phyloP scores from a whole-genome alignment of 1,140 invertebrate species.

The Drosophila tani region DNA sequence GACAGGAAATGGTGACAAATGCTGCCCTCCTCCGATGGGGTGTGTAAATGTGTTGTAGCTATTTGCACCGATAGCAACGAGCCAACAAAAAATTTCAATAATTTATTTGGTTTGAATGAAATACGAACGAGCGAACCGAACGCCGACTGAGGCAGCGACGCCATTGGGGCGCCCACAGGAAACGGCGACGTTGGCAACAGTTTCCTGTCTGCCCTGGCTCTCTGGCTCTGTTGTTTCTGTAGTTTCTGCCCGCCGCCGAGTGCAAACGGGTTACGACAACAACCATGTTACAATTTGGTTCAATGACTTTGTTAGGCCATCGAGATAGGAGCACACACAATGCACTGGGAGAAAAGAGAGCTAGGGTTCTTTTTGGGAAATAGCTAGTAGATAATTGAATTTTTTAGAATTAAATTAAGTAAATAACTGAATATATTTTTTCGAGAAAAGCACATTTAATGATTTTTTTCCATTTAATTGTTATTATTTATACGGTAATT shows the following conservation, averaged over 20 bases:
- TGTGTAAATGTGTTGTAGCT: slow-evolving; percentile 79
- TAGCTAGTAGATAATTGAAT: too few relatives aligned
- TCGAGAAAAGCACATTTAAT: too few relatives aligned
- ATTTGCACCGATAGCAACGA: slow-evolving; percentile 83
- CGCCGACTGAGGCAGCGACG: slow-evolving; percentile 25
- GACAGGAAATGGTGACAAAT: slow-evolving; percentile 82
- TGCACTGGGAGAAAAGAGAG: slow-evolving; percentile 16
- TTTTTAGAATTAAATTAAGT: too few relatives aligned
- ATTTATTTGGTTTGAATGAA: slow-evolving; percentile 83
- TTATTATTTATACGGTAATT: too few relatives aligned
- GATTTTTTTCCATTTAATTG: too few relatives aligned
- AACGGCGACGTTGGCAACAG: slow-evolving; percentile 79
- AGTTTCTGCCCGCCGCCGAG: slow-evolving; percentile 45
- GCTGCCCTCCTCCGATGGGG: slow-evolving; percentile 31
- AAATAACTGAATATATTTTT: neutral
- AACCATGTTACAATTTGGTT: slow-evolving; percentile 82
- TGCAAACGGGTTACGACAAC: slow-evolving; percentile 81
- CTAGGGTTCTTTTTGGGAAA: neutral
- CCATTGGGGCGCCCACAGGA: slow-evolving; percentile 82
- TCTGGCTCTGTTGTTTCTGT: slow-evolving; percentile 38
- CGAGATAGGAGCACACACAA: slow-evolving; percentile 37
- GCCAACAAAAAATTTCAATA: slow-evolving; percentile 79
- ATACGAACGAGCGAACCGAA: slow-evolving; percentile 59
- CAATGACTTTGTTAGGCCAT: slow-evolving; percentile 77
- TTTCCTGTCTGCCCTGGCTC: slow-evolving; percentile 56